Evolutionary conservation across 2,888 invertebrate species (phyloP).

Genomic region (Arrhopalites spinosus): DNA sequence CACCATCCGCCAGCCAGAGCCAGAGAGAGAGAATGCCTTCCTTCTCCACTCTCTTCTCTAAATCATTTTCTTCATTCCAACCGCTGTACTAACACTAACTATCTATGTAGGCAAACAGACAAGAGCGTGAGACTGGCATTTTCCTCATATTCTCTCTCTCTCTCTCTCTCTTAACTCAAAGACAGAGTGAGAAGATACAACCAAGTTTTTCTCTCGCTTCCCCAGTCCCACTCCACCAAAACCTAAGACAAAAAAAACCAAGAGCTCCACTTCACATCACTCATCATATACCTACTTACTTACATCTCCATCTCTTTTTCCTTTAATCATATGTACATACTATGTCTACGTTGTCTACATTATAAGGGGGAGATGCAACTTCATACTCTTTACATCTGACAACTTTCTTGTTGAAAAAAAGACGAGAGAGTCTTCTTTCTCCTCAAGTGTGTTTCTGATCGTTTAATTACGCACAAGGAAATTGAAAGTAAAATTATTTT

Average conservation of each 20-base stretch:
- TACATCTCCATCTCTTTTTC: background rate
- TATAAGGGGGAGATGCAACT: background rate
- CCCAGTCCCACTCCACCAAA: background rate
- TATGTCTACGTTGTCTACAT: background rate
- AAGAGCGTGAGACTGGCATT: conserved; percentile 2
- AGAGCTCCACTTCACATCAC: conserved; percentile 27
- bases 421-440: conserved; percentile 3
- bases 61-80: conserved; percentile 26
- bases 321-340: background rate
- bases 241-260: conserved; percentile 8
- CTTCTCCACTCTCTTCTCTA: conserved; percentile 13
- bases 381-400: conserved; percentile 9
- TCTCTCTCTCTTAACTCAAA: background rate
- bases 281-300: conserved; percentile 23
- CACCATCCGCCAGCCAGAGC: conserved; percentile 4
- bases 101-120: conserved; percentile 6
- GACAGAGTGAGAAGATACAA: background rate
- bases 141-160: conserved; percentile 5
- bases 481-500: conserved; percentile 43
- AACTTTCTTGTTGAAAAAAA: conserved; percentile 11
- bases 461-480: conserved; percentile 45
- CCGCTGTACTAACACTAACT: background rate
- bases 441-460: conserved; percentile 45
- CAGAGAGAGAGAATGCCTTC: conserved; percentile 4
- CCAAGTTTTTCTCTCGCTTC: conserved; percentile 15